Conservation (phyloP, 2,888 invertebrate genomes). For the Lycocerus yunnanus region DNA sequence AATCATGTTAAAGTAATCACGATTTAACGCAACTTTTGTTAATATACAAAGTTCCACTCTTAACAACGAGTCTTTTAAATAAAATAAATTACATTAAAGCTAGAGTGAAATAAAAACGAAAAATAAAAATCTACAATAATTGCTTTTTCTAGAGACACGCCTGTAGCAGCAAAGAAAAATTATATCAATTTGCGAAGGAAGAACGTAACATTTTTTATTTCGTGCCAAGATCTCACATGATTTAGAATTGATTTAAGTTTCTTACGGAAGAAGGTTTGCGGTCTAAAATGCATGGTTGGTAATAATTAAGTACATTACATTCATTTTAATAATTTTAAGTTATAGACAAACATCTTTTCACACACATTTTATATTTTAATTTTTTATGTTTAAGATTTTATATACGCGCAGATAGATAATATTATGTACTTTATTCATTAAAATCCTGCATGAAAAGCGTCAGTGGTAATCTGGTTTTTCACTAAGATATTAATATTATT, state of each 20-base stretch:
- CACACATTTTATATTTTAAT: not conserved
- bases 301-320: not conserved
- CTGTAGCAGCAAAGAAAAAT: constrained; percentile 26
- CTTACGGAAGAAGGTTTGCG: not conserved
- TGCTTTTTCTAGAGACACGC: constrained; percentile 29
- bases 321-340: not conserved
- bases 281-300: not conserved
- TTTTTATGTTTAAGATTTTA: no score
- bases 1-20: not conserved
- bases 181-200: constrained; percentile 26
- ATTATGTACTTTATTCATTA: not conserved
- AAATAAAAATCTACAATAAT: constrained; percentile 25
- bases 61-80: constrained; percentile 5
- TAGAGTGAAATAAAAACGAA: constrained; percentile 15
- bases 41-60: not conserved
- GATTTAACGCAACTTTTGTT: not conserved
- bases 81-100: constrained; percentile 21
- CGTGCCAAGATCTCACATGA: not conserved
- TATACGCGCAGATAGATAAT: not conserved
- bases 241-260: not conserved
- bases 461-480: not conserved
- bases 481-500: constrained; percentile 25
- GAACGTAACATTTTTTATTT: constrained; percentile 9
- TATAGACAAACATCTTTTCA: not conserved
- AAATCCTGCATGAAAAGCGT: not conserved